Evolutionary conservation across 2,113 vertebrate species (phyloP).

Genomic region (Grammomys dolichurus): DNA sequence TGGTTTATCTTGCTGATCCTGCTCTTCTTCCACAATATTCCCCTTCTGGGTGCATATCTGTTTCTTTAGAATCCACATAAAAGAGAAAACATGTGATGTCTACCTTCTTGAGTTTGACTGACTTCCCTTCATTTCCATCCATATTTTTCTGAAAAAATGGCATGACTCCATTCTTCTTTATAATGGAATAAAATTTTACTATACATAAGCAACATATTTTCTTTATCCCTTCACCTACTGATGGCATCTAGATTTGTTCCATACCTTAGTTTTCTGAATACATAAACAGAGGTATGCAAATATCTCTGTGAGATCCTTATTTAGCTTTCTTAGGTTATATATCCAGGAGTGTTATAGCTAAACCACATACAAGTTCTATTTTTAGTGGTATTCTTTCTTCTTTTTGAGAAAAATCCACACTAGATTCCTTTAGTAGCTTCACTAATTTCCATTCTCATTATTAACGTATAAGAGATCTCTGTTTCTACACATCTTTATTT

Average conservation of each 20-base stretch:
- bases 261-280: neutral
- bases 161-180: neutral
- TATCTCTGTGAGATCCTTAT: neutral
- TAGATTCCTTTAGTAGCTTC: neutral
- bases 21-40: neutral
- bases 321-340: neutral
- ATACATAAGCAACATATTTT: neutral
- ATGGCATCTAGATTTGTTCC: neutral
- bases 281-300: neutral
- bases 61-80: neutral
- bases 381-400: neutral
- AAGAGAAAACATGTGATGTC: neutral
- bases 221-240: neutral
- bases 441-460: neutral
- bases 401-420: neutral
- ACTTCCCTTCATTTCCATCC: neutral
- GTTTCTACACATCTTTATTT: neutral
- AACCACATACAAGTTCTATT: neutral
- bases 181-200: neutral
- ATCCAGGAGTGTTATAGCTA: neutral
- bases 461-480: neutral
- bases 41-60: neutral
- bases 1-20: neutral
- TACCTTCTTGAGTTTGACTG: neutral
- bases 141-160: neutral